Conservation (phyloP, 2,888 invertebrate genomes). For the Nematopogon swammerdamellus region DNA sequence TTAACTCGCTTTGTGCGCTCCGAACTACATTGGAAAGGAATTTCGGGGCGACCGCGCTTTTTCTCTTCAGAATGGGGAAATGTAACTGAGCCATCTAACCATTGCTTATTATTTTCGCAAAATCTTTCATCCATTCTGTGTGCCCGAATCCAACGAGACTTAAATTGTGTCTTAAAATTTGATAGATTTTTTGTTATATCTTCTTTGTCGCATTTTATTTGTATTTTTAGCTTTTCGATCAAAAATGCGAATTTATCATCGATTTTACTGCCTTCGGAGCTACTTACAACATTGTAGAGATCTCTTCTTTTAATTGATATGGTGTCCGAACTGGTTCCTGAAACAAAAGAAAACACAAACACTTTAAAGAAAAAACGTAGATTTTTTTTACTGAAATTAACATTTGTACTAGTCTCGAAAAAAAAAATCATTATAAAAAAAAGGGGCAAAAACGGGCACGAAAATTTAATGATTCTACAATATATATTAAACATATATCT, state of each 20-base stretch:
- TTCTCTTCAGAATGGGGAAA: background rate
- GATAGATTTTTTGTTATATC: background rate
- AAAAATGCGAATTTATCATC: constrained; percentile 1
- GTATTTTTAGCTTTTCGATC: constrained; percentile 1
- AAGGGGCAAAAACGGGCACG: too few species aligned
- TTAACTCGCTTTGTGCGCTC: constrained; percentile 9
- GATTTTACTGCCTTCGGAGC: constrained; percentile 1
- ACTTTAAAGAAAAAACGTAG: too few species aligned
- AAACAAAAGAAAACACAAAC: constrained; percentile 3
- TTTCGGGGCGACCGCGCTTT: constrained; percentile 9
- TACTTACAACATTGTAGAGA: background rate
- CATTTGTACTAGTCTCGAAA: too few species aligned
- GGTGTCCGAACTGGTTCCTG: too few species aligned
- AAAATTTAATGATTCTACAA: too few species aligned
- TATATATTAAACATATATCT: too few species aligned
- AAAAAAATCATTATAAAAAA: too few species aligned
- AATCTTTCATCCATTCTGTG: constrained; percentile 3
- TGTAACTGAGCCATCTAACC: constrained; percentile 1
- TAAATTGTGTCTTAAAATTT: constrained; percentile 2
- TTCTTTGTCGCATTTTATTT: background rate
- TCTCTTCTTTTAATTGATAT: constrained; percentile 1
- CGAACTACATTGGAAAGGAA: constrained; percentile 7
- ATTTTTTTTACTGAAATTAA: too few species aligned
- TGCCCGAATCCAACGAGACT: background rate
- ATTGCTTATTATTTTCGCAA: constrained; percentile 3